Base-by-base conservation (phyloP, 1,140 invertebrate genomes). In the Rhopalosiphum maidis region DNA sequence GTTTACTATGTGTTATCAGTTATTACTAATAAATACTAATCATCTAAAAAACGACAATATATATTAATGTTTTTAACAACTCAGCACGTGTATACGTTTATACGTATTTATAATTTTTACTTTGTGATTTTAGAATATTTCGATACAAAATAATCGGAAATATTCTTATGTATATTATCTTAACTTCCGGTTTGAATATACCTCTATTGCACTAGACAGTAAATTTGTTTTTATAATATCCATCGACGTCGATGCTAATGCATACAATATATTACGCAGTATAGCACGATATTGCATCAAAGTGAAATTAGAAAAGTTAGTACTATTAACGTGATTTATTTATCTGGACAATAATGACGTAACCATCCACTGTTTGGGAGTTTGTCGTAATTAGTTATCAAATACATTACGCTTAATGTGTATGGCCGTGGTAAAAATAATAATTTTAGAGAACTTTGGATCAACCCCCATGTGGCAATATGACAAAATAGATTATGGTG, bases 301-400 rank as follows among this genome's bases (percentile, higher is more conserved):
- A 77, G 30, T 77, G 15, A 77, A 15, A 77, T 77, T n/a, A 77
- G 15, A 77, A n/a, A 77, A 77, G 30, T n/a, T 77, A 35, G 30
- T 77, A 6, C n/a, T n/a, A n/a, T 77, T 77, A n/a, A 77, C 30
- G 15, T 77, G 60, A 77, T n/a, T 77, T 77, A 77, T 77, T 77
- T 77, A 77, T n/a, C 60, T n/a, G 15, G 18, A 35, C 11, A 77
- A n/a, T 77, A 77, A n/a, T 77, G 48, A 51, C 48, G n/a, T 77
- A 77, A 77, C 60, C 60, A 35, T 35, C 30, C 60, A 77, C 30
- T n/a, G n/a, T 77, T 77, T 77, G n/a, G 15, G 60, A 77, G n/a
- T 77, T 77, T n/a, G 60, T 77, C 60, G 60, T n/a, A 77, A 77
- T 77, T 77, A 77, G 60, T 77, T 77, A 77, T 77, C 60, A 77